Percentiles rank a stretch among this genome's conserved stretches.
phyloP scores from a whole-genome alignment of 2,113 vertebrate genomes.

The Boulengeromyrus knoepffleri region DNA sequence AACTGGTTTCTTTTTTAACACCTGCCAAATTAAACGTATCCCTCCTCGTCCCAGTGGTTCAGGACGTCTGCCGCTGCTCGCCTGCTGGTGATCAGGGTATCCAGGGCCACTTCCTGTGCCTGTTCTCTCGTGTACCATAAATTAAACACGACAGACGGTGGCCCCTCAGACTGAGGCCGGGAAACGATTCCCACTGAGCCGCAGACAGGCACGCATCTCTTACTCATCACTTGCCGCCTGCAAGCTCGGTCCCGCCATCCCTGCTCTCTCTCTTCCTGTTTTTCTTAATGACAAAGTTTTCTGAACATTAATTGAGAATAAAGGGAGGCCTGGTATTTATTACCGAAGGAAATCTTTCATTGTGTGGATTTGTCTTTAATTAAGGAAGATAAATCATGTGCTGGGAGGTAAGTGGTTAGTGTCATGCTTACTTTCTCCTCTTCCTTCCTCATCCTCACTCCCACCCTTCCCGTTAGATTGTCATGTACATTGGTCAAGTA shows the following conservation, averaged over 20 bases:
- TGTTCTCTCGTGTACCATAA: neutral
- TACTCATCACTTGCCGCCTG: neutral
- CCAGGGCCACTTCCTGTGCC: neutral
- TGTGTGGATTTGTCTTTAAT: neutral
- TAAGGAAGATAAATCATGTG: neutral
- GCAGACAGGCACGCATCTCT: neutral
- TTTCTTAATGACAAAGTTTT: neutral
- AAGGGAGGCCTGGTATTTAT: neutral
- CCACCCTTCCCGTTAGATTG: constrained; percentile 59
- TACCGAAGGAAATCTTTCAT: neutral
- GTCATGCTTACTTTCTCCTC: neutral
- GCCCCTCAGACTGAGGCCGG: neutral
- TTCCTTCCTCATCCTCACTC: neutral
- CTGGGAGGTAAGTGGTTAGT: neutral
- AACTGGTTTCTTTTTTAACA: neutral
- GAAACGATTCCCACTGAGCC: neutral
- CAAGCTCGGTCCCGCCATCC: neutral
- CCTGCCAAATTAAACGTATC: neutral
- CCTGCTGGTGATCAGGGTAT: neutral
- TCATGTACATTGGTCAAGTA: constrained; percentile 92
- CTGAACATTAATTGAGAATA: neutral
- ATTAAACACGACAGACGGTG: neutral
- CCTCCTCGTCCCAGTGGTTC: neutral
- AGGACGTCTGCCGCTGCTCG: neutral
- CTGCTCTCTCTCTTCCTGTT: neutral